phyloP scores from a whole-genome alignment of 2,888 invertebrate genomes.

The Drosophila lutescens region DNA sequence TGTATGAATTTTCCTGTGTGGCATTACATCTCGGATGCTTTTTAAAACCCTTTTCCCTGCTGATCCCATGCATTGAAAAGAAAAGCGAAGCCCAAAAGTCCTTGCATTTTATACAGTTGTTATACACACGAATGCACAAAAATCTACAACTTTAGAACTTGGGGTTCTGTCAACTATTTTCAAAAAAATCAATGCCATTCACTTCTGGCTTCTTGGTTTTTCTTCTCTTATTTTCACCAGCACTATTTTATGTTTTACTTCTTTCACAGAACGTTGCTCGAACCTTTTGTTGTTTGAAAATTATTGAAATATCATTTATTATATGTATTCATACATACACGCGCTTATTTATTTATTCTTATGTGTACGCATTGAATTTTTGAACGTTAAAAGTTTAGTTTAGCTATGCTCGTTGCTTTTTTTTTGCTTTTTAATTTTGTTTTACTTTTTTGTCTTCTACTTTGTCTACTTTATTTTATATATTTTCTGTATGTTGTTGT shows the following conservation, averaged over 20 bases:
- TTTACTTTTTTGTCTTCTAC: conserved; percentile 36
- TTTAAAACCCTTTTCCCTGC: conserved; percentile 15
- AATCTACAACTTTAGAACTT: conserved; percentile 48
- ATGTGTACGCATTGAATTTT: conserved; percentile 43
- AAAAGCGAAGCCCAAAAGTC: conserved; percentile 24
- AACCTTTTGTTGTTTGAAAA: conserved; percentile 67
- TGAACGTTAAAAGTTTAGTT: conserved; percentile 48
- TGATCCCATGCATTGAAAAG: conserved; percentile 3
- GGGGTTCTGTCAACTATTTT: conserved; percentile 25
- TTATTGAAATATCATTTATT: conserved; percentile 66
- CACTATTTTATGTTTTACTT: conserved; percentile 48
- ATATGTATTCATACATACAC: conserved; percentile 58
- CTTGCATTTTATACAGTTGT: conserved; percentile 77
- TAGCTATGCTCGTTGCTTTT: conserved; percentile 33
- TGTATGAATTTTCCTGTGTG: conserved; percentile 42
- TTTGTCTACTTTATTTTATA: conserved; percentile 41
- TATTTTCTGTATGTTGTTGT: conserved; percentile 45
- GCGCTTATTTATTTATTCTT: conserved; percentile 62
- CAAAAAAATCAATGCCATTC: conserved; percentile 41
- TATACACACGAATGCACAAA: conserved; percentile 78
- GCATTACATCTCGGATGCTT: conserved; percentile 28
- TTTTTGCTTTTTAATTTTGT: conserved; percentile 27
- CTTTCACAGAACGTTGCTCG: conserved; percentile 28
- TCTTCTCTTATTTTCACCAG: conserved; percentile 19
- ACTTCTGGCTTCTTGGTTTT: conserved; percentile 6